A percentile compares a stretch with the other conserved stretches of the same genome.
These are phyloP conservation scores for Actinia tenebrosa DNA, from an alignment of 64 coral and sea anemone species.

Conservation along the genomic window DNA sequence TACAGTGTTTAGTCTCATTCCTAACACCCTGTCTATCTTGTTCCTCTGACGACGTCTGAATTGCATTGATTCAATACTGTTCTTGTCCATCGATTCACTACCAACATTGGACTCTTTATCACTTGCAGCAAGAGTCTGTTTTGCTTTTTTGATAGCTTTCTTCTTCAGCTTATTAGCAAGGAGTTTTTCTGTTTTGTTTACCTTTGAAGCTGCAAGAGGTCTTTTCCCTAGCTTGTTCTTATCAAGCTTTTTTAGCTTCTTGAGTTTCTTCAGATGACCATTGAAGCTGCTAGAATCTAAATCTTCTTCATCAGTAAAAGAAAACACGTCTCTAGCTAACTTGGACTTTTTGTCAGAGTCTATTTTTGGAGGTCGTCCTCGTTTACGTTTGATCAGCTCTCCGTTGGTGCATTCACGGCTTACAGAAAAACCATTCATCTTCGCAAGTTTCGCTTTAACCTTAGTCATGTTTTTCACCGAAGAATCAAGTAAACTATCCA, in stretches of 20 bases:
- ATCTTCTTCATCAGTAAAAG: conserved; percentile 77
- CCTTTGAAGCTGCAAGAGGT: conserved; percentile 45
- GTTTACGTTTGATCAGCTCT: conserved; percentile 59
- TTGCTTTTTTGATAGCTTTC: conserved; percentile 67
- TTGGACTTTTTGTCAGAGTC: conserved; percentile 26
- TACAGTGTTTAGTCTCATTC: conserved; percentile 61
- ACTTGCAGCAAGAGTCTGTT: conserved; percentile 46
- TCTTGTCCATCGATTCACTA: conserved; percentile 8
- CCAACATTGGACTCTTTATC: conserved; percentile 20
- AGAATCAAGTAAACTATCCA: conserved; percentile 45
- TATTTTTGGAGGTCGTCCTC: conserved; percentile 71
- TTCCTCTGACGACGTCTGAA: conserved; percentile 60
- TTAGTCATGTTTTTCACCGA: conserved; percentile 42
- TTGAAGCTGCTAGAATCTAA: conserved; percentile 2
- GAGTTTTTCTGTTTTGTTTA: conserved; percentile 58
- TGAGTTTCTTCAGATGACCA: conserved; percentile 16
- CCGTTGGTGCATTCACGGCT: conserved; percentile 42
- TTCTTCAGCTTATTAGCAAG: conserved; percentile 66
- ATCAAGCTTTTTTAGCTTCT: conserved; percentile 63
- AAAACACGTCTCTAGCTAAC: conserved; percentile 54
- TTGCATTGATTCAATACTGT: conserved; percentile 39
- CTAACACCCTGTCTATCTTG: conserved; percentile 75
- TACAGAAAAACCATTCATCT: conserved; percentile 58
- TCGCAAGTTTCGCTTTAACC: conserved; percentile 61
- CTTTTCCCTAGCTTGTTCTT: conserved; percentile 50